phyloP scores from a whole-genome alignment of 1,140 invertebrate genomes.

The Macrobrachium nipponense region DNA sequence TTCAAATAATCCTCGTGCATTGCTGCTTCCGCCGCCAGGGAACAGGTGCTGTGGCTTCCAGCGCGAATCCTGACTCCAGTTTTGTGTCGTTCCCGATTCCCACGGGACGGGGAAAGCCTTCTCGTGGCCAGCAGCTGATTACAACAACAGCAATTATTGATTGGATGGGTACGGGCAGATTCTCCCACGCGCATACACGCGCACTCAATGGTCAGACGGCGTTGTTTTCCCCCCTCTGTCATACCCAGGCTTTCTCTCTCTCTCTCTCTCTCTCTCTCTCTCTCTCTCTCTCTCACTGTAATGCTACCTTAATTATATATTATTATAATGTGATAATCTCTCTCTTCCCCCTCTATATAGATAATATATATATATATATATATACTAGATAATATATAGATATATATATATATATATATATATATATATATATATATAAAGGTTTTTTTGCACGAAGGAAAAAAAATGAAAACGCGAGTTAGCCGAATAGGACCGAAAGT shows the following conservation, averaged over 20 bases:
- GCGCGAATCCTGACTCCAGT: no score
- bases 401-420: constrained; percentile 17
- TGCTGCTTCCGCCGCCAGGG: no score
- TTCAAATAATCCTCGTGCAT: no score
- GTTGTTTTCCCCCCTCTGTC: not conserved
- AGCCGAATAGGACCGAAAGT: no score
- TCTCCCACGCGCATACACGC: not conserved
- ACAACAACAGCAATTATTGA: not conserved
- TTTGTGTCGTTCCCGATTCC: no score
- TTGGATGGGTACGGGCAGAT: not conserved
- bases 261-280: constrained; percentile 18
- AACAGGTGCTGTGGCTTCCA: no score
- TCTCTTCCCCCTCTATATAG: not conserved
- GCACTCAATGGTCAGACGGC: not conserved
- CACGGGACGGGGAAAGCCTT: no score
- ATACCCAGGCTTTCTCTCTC: no score
- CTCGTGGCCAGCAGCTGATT: no score
- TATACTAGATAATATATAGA: not conserved
- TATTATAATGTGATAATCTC: not conserved
- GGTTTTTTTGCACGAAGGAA: no score
- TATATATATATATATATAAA: not conserved
- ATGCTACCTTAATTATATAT: not conserved
- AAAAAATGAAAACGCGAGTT: no score
- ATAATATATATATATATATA: not conserved
- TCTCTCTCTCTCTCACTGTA: not conserved